These are phyloP conservation scores for Desmophyllum pertusum DNA, from an alignment of 92 coral and sea anemone genomes.

Conservation along the genomic window DNA sequence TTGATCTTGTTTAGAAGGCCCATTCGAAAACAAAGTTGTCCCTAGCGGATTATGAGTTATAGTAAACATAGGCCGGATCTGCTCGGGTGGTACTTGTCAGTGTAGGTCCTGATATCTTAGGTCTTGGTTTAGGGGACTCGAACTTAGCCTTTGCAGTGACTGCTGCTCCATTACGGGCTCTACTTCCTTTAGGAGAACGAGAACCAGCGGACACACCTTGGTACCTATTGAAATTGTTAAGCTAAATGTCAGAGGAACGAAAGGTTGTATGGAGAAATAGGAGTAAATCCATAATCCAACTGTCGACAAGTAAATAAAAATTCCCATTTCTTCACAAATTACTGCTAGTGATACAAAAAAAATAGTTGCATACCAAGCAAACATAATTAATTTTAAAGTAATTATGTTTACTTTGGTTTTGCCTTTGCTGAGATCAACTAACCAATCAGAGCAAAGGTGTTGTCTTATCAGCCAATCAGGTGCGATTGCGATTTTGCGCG, in stretches of 20 bases:
- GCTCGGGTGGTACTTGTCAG: conserved; percentile 32
- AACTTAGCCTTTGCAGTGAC: neutral
- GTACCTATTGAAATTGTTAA: conserved; percentile 12
- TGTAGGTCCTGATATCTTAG: conserved; percentile 39
- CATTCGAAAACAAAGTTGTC: neutral
- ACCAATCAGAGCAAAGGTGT: neutral
- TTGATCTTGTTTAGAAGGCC: conserved; percentile 2
- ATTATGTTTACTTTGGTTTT: no score
- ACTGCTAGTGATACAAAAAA: no score
- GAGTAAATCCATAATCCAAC: neutral
- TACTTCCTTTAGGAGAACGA: conserved; percentile 18
- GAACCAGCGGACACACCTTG: conserved; percentile 25
- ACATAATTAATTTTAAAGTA: no score
- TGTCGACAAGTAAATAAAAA: neutral
- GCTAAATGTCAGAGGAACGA: neutral
- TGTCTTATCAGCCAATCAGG: neutral
- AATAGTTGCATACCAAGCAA: no score
- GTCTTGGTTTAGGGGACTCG: conserved; percentile 36
- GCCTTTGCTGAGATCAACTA: neutral
- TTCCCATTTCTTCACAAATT: neutral
- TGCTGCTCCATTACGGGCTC: neutral
- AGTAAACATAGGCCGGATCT: conserved; percentile 3
- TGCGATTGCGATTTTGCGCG: no score
- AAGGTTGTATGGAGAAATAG: neutral
- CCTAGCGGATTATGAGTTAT: conserved; percentile 18